Base-by-base conservation (phyloP, 1,140 invertebrate genomes). In the Rhopalosiphum padi region DNA sequence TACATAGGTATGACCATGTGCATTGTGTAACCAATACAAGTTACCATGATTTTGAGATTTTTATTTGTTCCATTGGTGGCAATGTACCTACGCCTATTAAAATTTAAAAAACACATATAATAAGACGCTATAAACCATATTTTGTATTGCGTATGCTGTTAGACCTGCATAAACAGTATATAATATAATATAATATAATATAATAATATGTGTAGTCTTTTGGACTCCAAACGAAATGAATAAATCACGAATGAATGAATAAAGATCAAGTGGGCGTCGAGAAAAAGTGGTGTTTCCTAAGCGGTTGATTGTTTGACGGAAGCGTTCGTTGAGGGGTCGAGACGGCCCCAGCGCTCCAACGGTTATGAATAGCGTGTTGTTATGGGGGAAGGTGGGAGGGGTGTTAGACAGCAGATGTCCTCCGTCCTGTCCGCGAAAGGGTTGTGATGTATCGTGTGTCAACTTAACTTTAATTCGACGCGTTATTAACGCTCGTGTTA, bases 401-500 rank as follows among this genome's bases (percentile, higher is more conserved):
- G 60, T 77, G 41, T 22, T n/a, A 93, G 35, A 92, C 30, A 41
- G 43, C 91, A 86, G 68, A 93, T 86, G 82, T 85, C 68, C 35
- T 48, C 8, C 35, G 46, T 51, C 91, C 41, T 30, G 46, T 30
- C n/a, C 46, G 3, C 91, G 46, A 93, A 93, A 93, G 91, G 91
- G 91, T 93, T 93, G 91, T 93, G 91, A 93, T 93, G 91, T 93
- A 93, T 93, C 82, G 91, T 43, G 82, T 55, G 91, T 93, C 91
- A 93, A 93, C 82, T 93, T 93, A 93, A 93, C 91, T 93, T 93
- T 93, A 93, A 93, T 93, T 93, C 82, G 91, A 93, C 82, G 91
- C 91, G 91, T 93, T 93, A 93, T 93, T 93, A 93, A 93, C 82
- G 82, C 48, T 51, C 48, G 82, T 93, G 91, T 93, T 93, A 18